Base-by-base conservation (phyloP, 2,888 invertebrate genomes). In the Netelia fuscicornis region DNA sequence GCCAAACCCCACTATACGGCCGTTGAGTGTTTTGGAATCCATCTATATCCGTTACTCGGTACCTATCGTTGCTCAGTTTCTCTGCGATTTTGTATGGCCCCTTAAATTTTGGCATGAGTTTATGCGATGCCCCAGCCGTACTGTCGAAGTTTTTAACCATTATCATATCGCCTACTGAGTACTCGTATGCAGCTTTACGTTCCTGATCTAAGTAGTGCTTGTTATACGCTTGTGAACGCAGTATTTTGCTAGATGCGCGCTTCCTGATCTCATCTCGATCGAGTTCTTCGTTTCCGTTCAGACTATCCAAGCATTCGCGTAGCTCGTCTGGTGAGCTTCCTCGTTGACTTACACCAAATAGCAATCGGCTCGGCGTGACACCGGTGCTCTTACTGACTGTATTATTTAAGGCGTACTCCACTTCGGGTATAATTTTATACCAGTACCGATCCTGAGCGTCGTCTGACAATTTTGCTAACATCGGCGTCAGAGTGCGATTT, bases 381-480 rank as follows among this genome's bases (percentile, higher is more conserved):
- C 30, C 52, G 6, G 79, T 71, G n/a, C 48, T 20, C n/a, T 79
- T 72, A 72, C 62, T 23, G 13, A 62, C 10, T 13, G 71, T 20
- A 62, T 71, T 79, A 62, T 71, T 79, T 37, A 79, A 10, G 2
- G 79, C 71, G 64, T 42, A 62, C 62, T 79, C 79, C 13, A 71
- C 42, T 3, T 79, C 62, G 6, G 1, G 1, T 6, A n/a, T 2
- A 56, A n/a, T 56, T n/a, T 1, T 11, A 1, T 56, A 56, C 56
- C 56, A 56, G n/a, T 17, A 17, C 1, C 1, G 10, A n/a, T 2
- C 56, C 10, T 6, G n/a, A 1, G 56, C 2, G 9, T n/a, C n/a
- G n/a, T 56, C 56, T 11, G 56, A n/a, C n/a, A 56, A 56, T 56
- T 56, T 56, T 2, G 65, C 78, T 8, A 88, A 20, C 87, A 86